These are phyloP conservation scores for Sorex araneus DNA, from an alignment of 2,113 vertebrate species.

Conservation along the genomic window DNA sequence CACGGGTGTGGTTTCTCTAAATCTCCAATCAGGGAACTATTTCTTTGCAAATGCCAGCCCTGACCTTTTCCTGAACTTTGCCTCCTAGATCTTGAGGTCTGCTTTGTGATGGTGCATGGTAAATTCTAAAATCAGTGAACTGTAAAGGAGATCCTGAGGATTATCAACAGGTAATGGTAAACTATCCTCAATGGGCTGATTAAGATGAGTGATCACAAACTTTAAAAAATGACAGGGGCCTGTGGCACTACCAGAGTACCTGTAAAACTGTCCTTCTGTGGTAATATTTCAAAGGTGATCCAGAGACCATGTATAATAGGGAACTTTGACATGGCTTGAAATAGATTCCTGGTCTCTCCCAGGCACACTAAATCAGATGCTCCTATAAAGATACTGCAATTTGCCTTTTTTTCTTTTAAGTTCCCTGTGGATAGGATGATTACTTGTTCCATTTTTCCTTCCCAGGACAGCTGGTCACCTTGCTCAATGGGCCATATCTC, in stretches of 20 bases:
- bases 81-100: slow-evolving; percentile 58
- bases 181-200: not conserved
- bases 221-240: not conserved
- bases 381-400: not conserved
- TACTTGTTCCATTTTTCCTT: not conserved
- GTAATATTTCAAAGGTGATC: not conserved
- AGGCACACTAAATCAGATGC: not conserved
- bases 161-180: slow-evolving; percentile 11
- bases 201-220: not conserved
- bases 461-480: not conserved
- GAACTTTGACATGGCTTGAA: not conserved
- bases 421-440: not conserved
- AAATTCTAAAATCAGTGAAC: slow-evolving; percentile 66
- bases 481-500: not conserved
- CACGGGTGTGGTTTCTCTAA: slow-evolving; percentile 59
- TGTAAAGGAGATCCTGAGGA: slow-evolving; percentile 6
- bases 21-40: slow-evolving; percentile 54
- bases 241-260: not conserved
- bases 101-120: slow-evolving; percentile 34
- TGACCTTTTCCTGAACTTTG: slow-evolving; percentile 68
- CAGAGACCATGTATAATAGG: not conserved
- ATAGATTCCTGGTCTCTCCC: not conserved
- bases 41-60: not conserved
- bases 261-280: not conserved
- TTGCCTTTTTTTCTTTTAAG: not conserved